Evolutionary conservation across 2,888 invertebrate species (phyloP).

Genomic region (Conomelus anceps): DNA sequence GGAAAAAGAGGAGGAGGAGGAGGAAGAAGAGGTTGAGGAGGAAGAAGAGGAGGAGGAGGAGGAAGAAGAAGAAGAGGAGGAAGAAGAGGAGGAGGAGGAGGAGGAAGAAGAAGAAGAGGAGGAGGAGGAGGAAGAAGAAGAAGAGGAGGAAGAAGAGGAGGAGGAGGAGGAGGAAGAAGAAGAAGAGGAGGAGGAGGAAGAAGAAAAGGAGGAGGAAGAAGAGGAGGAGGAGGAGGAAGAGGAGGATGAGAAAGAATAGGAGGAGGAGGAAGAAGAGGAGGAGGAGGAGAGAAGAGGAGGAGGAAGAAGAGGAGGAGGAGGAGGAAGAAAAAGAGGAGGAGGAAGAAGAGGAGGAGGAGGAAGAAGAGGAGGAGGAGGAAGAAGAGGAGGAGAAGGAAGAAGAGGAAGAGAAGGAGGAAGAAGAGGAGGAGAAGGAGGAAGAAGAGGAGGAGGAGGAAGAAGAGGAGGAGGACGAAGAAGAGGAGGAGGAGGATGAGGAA

Average conservation of each 20-base stretch:
- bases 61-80: conserved; percentile 21
- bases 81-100: conserved; percentile 10
- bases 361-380: neutral
- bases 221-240: conserved; percentile 29
- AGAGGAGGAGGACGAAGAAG: too few species aligned
- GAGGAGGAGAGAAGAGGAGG: too few species aligned
- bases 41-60: neutral
- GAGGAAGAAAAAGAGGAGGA: too few species aligned
- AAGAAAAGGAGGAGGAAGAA: neutral
- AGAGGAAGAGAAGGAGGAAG: neutral
- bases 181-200: neutral
- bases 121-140: conserved; percentile 14
- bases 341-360: neutral
- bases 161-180: conserved; percentile 23
- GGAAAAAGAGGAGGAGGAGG: conserved; percentile 26
- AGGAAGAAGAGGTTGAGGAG: neutral
- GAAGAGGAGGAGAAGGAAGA: neutral
- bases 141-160: conserved; percentile 20
- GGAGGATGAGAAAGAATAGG: too few species aligned
- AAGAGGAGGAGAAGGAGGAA: conserved; percentile 6
- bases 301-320: too few species aligned
- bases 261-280: conserved; percentile 35
- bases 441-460: conserved; percentile 11
- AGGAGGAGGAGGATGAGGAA: too few species aligned
- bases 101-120: conserved; percentile 12